A percentile compares a stretch with the other conserved stretches of the same genome.
Evolutionary conservation across 2,797 vertebrate genomes (phyloP).

Genomic region (Microchirus variegatus): DNA sequence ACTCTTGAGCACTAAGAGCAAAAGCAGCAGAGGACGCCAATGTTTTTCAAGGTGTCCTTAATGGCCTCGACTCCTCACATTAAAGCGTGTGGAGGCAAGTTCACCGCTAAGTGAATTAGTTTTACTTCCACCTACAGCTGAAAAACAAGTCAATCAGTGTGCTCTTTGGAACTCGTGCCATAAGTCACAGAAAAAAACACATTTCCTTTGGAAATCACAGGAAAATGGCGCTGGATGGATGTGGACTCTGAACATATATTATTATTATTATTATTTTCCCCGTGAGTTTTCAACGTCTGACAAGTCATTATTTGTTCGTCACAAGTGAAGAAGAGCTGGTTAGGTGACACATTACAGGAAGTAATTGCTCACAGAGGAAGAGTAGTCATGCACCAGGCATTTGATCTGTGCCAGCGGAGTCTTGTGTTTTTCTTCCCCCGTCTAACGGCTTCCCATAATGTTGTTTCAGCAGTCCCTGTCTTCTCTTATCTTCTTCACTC

Average conservation of each 20-base stretch:
- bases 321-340: not conserved
- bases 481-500: slow-evolving; percentile 46
- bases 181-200: slow-evolving; percentile 34
- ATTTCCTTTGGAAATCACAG: slow-evolving; percentile 26
- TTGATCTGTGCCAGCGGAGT: slow-evolving; percentile 24
- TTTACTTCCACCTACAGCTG: slow-evolving; percentile 23
- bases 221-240: slow-evolving; percentile 2
- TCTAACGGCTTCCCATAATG: slow-evolving; percentile 50
- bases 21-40: slow-evolving; percentile 5
- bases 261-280: slow-evolving; percentile 15
- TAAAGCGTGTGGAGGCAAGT: slow-evolving; percentile 27
- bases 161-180: not conserved
- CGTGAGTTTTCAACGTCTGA: slow-evolving; percentile 1
- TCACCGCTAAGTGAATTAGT: slow-evolving; percentile 43
- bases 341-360: slow-evolving; percentile 21
- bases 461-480: slow-evolving; percentile 52
- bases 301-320: slow-evolving; percentile 3
- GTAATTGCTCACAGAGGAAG: slow-evolving; percentile 27
- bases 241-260: not conserved
- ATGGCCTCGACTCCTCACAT: slow-evolving; percentile 39
- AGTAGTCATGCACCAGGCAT: slow-evolving; percentile 21
- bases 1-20: slow-evolving; percentile 49
- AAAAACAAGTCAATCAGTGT: slow-evolving; percentile 34
- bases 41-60: slow-evolving; percentile 65
- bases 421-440: slow-evolving; percentile 25